A percentile compares a stretch with the other conserved stretches of the same genome.
Conservation (phyloP, 1,140 invertebrate species). For the Leptinotarsa defecta region DNA sequence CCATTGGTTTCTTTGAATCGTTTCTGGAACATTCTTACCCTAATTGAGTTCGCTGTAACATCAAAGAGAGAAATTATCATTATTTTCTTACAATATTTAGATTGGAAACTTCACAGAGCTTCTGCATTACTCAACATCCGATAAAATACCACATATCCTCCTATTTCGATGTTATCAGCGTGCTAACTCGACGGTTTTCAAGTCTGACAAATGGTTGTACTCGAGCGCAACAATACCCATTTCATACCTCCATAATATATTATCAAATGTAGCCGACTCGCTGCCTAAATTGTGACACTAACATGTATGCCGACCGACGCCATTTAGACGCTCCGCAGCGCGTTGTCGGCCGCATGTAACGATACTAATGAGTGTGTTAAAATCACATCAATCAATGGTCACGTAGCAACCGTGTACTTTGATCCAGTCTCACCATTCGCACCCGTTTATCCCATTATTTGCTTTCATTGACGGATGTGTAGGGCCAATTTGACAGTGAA, state of each 20-base stretch:
- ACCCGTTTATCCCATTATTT: conserved; percentile 26
- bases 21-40: too few relatives aligned
- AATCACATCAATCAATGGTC: conserved; percentile 54
- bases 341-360: conserved; percentile 16
- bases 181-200: background rate
- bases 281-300: conserved; percentile 27
- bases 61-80: too few relatives aligned
- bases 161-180: background rate
- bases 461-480: conserved; percentile 25
- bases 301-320: conserved; percentile 35
- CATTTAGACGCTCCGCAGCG: conserved; percentile 38
- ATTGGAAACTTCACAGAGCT: too few relatives aligned
- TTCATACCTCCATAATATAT: conserved; percentile 4
- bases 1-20: too few relatives aligned
- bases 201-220: background rate
- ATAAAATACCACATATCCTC: background rate
- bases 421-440: conserved; percentile 28
- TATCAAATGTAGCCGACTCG: background rate
- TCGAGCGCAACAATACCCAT: background rate
- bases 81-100: too few relatives aligned
- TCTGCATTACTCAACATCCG: too few relatives aligned
- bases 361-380: conserved; percentile 51
- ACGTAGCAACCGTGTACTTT: conserved; percentile 49
- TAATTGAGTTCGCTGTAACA: too few relatives aligned
- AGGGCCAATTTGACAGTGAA: conserved; percentile 31